Evolutionary conservation across 2,888 invertebrate genomes (phyloP).

Genomic region (Troides aeacus): DNA sequence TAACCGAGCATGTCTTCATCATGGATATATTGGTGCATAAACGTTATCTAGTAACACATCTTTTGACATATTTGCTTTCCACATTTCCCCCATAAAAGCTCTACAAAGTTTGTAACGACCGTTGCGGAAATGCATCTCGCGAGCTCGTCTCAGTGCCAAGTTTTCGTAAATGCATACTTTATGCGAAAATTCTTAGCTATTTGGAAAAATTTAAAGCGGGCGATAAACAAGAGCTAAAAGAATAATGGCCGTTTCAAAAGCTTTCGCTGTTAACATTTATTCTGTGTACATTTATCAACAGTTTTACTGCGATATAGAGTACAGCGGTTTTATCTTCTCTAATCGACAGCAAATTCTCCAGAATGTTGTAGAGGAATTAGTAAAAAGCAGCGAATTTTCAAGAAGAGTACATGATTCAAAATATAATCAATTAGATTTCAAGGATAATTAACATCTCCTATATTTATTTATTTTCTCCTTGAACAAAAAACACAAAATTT

Average conservation of each 20-base stretch:
- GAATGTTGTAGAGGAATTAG: too few species aligned
- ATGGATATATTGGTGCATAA: not conserved
- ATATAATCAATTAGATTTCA: too few species aligned
- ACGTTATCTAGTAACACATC: slow-evolving; percentile 24
- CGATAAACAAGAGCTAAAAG: slow-evolving; percentile 7
- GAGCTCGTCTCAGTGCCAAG: slow-evolving; percentile 36
- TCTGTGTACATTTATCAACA: too few species aligned
- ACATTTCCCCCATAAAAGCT: not conserved
- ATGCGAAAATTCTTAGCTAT: slow-evolving; percentile 13
- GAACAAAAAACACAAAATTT: too few species aligned
- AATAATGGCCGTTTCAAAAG: not conserved
- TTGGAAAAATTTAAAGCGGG: slow-evolving; percentile 9
- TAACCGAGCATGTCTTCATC: too few species aligned
- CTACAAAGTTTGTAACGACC: slow-evolving; percentile 1
- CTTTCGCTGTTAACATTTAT: not conserved
- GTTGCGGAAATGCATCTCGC: not conserved
- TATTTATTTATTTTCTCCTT: too few species aligned
- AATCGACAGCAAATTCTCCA: too few species aligned
- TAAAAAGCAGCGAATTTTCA: too few species aligned
- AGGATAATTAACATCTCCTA: too few species aligned
- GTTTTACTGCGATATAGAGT: too few species aligned
- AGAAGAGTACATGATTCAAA: too few species aligned
- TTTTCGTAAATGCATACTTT: slow-evolving; percentile 30
- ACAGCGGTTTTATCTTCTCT: too few species aligned
- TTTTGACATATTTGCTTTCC: not conserved